Evolutionary conservation across 1,140 invertebrate genomes (phyloP), one percentile per base, ranked within the genome.

Genomic region (Drosophila fuyamai): DNA sequence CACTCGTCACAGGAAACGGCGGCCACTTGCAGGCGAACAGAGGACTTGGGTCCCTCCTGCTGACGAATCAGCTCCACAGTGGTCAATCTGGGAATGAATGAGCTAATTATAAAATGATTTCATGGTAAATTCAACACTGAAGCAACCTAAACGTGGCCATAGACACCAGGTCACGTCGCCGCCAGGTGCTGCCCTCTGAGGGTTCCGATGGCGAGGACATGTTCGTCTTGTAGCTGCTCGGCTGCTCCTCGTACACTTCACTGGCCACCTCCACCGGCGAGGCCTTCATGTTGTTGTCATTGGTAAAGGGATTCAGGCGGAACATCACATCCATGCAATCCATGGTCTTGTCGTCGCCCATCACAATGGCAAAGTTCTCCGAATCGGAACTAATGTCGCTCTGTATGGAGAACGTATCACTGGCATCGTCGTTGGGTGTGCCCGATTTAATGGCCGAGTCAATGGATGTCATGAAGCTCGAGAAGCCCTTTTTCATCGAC

Each of bases 61-160:
- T 98, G 96, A 76, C 98, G 95, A 51, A 97, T 94, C 29, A 97
- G 85, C 93, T 98, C 97, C 8, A 97, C 95, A 83, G 96, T 96
- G 55, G 95, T 96, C 48, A 98, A 92, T 85, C 97, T 91, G 18
- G 23, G 9, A 4, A 7, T 6, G 5, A 4, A 35, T 1, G 41
- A 18, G 0, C 32, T 41, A 44, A 14, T 2, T 27, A 41, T 0
- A 7, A 36, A 12, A 14, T 13, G 4, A 13, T 18, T 10, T 35
- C 9, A 2, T 1, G 0, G 0, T 23, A 23, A 13, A 5, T 14
- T 9, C 0, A 4, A 6, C 5, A 48, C 6, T 29, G 48, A 46
- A 73, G 6, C 18, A 74, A 92, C 91, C 91, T 91, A 76, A 92
- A 93, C 12, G 91, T 92, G 44, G 90, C 91, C 92, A 93, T 85